These are phyloP conservation scores for Smittia aterrima DNA, from an alignment of 2,888 invertebrate genomes.

Conservation along the genomic window DNA sequence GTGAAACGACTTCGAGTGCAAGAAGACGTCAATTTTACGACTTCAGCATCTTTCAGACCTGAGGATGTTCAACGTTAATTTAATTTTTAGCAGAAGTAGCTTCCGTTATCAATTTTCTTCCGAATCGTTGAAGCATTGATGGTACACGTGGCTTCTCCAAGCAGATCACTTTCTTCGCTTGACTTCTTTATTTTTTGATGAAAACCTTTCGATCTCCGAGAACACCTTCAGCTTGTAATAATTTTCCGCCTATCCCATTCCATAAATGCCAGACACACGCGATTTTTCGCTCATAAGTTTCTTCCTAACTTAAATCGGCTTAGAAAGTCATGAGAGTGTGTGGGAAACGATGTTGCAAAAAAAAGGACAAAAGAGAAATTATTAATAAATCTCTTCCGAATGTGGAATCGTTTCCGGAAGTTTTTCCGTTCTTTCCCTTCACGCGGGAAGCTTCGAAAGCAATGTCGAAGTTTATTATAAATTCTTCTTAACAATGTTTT, in stretches of 20 bases:
- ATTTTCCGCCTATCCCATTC: neutral
- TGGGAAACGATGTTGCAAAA: neutral
- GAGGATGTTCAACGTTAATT: neutral
- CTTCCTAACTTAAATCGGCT: neutral
- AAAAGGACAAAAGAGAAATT: slow-evolving; percentile 12
- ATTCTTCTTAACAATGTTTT: too few relatives aligned
- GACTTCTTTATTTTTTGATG: too few relatives aligned
- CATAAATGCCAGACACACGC: slow-evolving; percentile 10
- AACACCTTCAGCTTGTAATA: neutral
- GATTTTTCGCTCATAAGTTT: neutral
- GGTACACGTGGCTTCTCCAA: too few relatives aligned
- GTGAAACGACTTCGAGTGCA: neutral
- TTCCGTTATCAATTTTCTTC: neutral
- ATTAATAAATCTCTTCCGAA: slow-evolving; percentile 2
- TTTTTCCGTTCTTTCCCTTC: neutral
- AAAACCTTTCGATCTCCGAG: too few relatives aligned
- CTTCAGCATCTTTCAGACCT: neutral
- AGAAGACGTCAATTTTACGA: neutral
- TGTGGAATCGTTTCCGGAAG: neutral
- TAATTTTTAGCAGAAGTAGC: neutral
- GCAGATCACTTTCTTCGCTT: too few relatives aligned
- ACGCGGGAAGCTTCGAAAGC: neutral
- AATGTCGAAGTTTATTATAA: neutral
- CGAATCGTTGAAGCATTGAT: too few relatives aligned
- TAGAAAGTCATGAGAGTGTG: neutral